Evolutionary conservation across 2,113 vertebrate genomes (phyloP).

Genomic region (Motacilla tschutschensis): DNA sequence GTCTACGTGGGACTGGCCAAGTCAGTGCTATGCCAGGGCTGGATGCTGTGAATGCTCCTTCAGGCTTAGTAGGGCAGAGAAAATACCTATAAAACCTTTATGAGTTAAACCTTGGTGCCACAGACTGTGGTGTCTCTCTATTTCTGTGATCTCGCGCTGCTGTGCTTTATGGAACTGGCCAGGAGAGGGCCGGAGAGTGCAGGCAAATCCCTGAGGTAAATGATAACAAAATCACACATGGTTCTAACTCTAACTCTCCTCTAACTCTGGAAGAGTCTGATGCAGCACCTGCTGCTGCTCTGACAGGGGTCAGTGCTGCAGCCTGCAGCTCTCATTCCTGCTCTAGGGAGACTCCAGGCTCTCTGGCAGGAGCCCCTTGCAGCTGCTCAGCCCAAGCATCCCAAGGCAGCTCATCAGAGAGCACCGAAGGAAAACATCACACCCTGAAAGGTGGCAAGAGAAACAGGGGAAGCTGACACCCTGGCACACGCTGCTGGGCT

Average conservation of each 20-base stretch:
- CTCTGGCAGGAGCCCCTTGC: neutral
- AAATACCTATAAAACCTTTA: neutral
- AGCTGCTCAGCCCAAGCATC: neutral
- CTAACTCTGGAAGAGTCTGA: neutral
- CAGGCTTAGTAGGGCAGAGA: neutral
- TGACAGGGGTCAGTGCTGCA: neutral
- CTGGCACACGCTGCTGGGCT: neutral
- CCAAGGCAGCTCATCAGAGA: neutral
- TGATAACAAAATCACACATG: neutral
- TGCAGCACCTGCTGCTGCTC: neutral
- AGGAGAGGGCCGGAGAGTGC: slow-evolving; percentile 36
- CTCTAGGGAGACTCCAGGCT: neutral
- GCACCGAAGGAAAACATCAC: slow-evolving; percentile 18
- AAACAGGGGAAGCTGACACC: neutral
- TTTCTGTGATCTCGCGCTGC: neutral
- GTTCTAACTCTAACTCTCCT: neutral
- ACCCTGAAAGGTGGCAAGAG: slow-evolving; percentile 9
- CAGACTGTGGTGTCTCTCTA: accelerated
- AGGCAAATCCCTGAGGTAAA: neutral
- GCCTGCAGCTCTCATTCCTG: neutral
- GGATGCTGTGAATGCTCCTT: accelerated
- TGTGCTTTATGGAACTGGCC: neutral
- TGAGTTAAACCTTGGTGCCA: neutral
- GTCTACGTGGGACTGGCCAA: accelerated
- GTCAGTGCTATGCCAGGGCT: accelerated